Conservation (phyloP, 2,797 vertebrate species). For the Liasis olivaceus region DNA sequence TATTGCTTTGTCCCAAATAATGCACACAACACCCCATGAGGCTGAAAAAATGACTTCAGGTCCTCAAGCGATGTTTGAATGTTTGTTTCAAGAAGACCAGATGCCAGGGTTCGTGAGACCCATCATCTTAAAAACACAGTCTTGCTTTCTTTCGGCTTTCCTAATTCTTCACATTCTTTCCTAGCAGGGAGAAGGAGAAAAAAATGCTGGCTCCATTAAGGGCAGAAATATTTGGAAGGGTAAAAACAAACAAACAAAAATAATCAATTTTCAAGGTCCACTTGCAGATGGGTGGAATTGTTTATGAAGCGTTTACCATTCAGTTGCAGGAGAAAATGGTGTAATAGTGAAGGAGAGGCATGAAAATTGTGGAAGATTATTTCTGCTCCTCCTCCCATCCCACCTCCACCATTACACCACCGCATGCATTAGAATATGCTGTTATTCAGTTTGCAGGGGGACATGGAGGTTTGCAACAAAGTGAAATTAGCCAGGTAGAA, state of each 20-base stretch:
- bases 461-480: slow-evolving; percentile 36
- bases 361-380: slow-evolving; percentile 53
- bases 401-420: not conserved
- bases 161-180: slow-evolving; percentile 64
- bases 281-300: slow-evolving; percentile 71
- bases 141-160: slow-evolving; percentile 58
- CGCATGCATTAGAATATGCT: slow-evolving; percentile 57
- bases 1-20: slow-evolving; percentile 43
- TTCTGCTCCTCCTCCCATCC: not conserved
- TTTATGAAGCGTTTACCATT: slow-evolving; percentile 76
- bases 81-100: slow-evolving; percentile 40
- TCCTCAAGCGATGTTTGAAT: slow-evolving; percentile 53
- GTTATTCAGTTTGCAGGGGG: slow-evolving; percentile 44
- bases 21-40: slow-evolving; percentile 48
- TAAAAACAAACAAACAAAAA: slow-evolving; percentile 77
- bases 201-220: slow-evolving; percentile 58
- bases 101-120: slow-evolving; percentile 48
- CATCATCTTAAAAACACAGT: slow-evolving; percentile 48
- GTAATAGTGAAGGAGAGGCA: slow-evolving; percentile 64
- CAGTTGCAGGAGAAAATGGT: slow-evolving; percentile 72
- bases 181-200: slow-evolving; percentile 41
- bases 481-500: not conserved
- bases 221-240: slow-evolving; percentile 63
- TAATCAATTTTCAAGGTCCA: slow-evolving; percentile 80
- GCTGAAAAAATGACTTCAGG: slow-evolving; percentile 56